These are phyloP conservation scores for Lepus timidus DNA, from an alignment of 2,113 vertebrate species.

Conservation along the genomic window DNA sequence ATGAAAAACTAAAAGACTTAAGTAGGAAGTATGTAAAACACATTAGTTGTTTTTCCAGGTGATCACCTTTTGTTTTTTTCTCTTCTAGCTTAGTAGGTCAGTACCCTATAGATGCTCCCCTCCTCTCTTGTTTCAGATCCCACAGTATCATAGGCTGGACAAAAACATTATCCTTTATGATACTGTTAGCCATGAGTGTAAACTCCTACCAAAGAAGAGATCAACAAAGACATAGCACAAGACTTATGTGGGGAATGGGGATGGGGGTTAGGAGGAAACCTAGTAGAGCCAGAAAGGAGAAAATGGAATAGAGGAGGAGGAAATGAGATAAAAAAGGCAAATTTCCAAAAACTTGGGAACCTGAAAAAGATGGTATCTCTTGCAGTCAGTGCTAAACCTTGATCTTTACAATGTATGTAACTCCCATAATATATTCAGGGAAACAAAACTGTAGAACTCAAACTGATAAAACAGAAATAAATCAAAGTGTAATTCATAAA, in stretches of 20 bases:
- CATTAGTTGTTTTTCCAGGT: constrained; percentile 37
- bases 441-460: constrained; percentile 12
- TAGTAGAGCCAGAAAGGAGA: neutral
- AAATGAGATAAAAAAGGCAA: neutral
- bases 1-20: constrained; percentile 23
- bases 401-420: neutral
- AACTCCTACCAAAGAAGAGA: neutral
- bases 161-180: neutral
- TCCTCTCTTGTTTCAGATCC: neutral
- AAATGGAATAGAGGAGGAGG: constrained; percentile 6
- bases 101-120: neutral
- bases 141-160: neutral
- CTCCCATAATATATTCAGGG: neutral
- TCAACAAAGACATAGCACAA: neutral
- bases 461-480: constrained; percentile 54
- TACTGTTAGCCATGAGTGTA: neutral
- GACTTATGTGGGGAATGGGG: neutral
- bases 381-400: constrained; percentile 1
- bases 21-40: neutral
- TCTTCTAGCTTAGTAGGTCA: constrained; percentile 21
- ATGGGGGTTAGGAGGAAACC: neutral
- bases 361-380: neutral
- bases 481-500: constrained; percentile 16
- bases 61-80: neutral
- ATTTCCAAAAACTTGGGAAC: constrained; percentile 21